Percentiles rank a stretch among this genome's conserved stretches.
These are phyloP conservation scores for Orcinus orca DNA, from an alignment of 2,113 vertebrate species.

Conservation along the genomic window DNA sequence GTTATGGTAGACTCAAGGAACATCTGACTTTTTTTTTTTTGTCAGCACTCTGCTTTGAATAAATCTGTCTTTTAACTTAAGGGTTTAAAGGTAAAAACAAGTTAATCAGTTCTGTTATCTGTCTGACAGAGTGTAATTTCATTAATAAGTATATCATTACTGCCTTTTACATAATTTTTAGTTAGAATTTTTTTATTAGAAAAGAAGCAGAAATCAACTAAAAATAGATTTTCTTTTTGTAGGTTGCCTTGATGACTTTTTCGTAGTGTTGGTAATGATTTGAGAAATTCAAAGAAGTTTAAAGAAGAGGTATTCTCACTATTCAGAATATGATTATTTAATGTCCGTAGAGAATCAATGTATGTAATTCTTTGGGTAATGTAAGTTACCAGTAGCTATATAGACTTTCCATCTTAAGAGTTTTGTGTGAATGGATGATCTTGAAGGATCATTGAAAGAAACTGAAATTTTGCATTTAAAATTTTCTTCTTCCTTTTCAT, in stretches of 20 bases:
- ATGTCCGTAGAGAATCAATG: not conserved
- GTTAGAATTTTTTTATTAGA: not conserved
- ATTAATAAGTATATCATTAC: conserved; percentile 8
- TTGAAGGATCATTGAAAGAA: not conserved
- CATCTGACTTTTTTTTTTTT: not conserved
- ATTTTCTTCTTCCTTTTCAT: not conserved
- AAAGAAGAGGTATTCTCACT: conserved; percentile 7
- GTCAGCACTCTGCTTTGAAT: not conserved
- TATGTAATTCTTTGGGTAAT: not conserved
- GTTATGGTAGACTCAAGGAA: not conserved
- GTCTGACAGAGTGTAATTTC: not conserved
- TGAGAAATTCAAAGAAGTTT: not conserved
- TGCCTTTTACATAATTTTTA: not conserved
- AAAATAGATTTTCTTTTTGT: not conserved
- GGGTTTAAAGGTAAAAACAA: conserved; percentile 35
- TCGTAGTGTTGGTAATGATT: not conserved
- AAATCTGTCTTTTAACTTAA: not conserved
- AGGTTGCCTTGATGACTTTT: conserved; percentile 5
- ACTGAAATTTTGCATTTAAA: not conserved
- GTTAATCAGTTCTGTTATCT: not conserved
- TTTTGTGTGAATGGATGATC: not conserved
- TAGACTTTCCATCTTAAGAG: not conserved
- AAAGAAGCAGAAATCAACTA: conserved; percentile 20
- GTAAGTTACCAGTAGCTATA: not conserved
- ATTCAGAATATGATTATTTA: conserved; percentile 5